Conservation (phyloP, 2,888 invertebrate genomes). For the Pandemis heparana region DNA sequence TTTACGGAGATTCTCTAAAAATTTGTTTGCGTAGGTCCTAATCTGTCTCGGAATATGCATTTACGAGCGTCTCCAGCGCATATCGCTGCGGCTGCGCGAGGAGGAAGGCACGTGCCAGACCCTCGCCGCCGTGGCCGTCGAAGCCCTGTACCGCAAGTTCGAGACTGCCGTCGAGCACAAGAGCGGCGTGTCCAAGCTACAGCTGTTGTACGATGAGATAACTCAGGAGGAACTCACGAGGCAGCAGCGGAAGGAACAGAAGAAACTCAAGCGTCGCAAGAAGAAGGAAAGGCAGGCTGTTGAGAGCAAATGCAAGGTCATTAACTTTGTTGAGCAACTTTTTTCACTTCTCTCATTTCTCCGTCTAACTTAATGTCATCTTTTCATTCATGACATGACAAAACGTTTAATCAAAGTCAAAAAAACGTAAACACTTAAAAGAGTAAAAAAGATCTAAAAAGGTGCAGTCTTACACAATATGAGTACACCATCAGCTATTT, state of each 20-base stretch:
- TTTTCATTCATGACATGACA: too few species aligned
- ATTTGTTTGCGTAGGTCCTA: slow-evolving; percentile 85
- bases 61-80: slow-evolving; percentile 94
- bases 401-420: too few species aligned
- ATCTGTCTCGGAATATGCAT: slow-evolving; percentile 97
- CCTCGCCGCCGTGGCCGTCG: slow-evolving; percentile 94
- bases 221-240: slow-evolving; percentile 94
- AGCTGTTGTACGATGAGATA: slow-evolving; percentile 94
- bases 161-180: slow-evolving; percentile 96
- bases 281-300: slow-evolving; percentile 86
- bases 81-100: slow-evolving; percentile 94
- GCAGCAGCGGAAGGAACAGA: slow-evolving; percentile 94
- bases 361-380: neutral
- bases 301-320: slow-evolving; percentile 77
- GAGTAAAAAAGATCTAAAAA: too few species aligned
- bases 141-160: slow-evolving; percentile 95
- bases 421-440: too few species aligned
- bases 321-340: neutral
- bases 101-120: slow-evolving; percentile 98
- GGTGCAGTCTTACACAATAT: too few species aligned
- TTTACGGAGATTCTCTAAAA: too few species aligned
- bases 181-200: slow-evolving; percentile 94
- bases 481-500: neutral
- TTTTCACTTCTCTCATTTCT: neutral
- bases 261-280: slow-evolving; percentile 92